Evolutionary conservation across 2,888 invertebrate genomes (phyloP), one percentile per base, ranked within the genome.

Genomic region (Volucella bombylans): DNA sequence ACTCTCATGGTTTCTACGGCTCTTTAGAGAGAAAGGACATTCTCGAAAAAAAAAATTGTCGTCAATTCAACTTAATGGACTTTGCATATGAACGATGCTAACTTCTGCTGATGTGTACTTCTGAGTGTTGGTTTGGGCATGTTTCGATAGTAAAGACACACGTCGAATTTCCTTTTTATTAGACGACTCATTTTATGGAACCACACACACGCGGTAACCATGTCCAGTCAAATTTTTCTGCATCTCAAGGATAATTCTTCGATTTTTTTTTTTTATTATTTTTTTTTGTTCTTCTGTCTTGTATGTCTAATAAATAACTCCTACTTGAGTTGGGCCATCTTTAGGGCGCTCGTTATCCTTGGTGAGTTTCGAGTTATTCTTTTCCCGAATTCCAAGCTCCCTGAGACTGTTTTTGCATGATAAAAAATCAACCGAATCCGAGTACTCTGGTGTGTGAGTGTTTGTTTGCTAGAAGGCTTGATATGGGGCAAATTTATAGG

Each of bases 401-500:
- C 57, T 76, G 18, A n/a, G n/a, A 31, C 15, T 64, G 65, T 43
- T 73, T 86, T 78, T 86, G 78, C 78, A 74, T 82, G 77, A 74
- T 71, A 86, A 74, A 82, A 81, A 82, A 72, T 64, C 49, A 73
- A 38, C 59, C 10, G 23, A 52, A 52, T 18, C 55, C 41, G 8
- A 23, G 39, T 54, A 14, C 43, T 41, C 41, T 31, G 64, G 54
- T 69, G 59, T 73, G 61, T 80, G 65, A 78, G 47, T 64, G 52
- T 39, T 64, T 71, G 72, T 87, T 61, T 54, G 54, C 41, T 39
- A 61, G 64, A 43, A 50, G 67, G 68, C 57, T 6, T 31, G 77
- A 77, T 89, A 89, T 31, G 89, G 89, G 90, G 90, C 89, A 90
- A 90, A 91, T 91, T 91, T 91, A 91, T 91, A 90, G 91, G 89